phyloP scores from a whole-genome alignment of 2,797 vertebrate species.

The Ciconia nigra region DNA sequence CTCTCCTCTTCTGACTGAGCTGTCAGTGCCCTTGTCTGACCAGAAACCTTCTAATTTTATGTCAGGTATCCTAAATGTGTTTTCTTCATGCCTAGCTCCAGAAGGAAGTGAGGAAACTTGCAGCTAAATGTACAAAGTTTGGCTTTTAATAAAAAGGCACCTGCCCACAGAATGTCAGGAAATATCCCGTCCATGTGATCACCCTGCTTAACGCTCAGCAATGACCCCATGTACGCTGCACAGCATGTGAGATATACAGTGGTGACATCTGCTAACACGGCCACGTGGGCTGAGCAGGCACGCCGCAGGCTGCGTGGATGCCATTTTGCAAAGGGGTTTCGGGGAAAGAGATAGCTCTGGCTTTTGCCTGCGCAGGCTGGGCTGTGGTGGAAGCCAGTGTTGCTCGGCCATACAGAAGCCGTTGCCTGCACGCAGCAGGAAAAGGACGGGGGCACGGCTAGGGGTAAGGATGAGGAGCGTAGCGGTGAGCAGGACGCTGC shows the following conservation, averaged over 20 bases:
- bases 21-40: background rate
- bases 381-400: background rate
- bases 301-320: rapidly evolving
- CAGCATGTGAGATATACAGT: background rate
- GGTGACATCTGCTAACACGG: background rate
- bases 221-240: background rate
- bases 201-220: background rate
- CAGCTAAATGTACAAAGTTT: background rate
- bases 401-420: background rate
- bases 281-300: background rate
- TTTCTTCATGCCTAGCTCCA: background rate
- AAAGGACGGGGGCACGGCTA: rapidly evolving
- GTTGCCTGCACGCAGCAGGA: background rate
- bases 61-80: background rate
- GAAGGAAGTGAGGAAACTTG: background rate
- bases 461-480: background rate
- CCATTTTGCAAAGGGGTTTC: rapidly evolving
- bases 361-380: background rate
- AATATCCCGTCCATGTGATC: background rate
- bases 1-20: background rate
- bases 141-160: background rate
- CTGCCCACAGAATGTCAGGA: background rate
- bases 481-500: rapidly evolving
- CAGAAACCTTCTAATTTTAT: background rate
- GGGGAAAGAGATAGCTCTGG: background rate